A percentile compares a stretch with the other conserved stretches of the same genome.
phyloP scores from a whole-genome alignment of 92 coral and sea anemone species.

The Paramuricea clavata region DNA sequence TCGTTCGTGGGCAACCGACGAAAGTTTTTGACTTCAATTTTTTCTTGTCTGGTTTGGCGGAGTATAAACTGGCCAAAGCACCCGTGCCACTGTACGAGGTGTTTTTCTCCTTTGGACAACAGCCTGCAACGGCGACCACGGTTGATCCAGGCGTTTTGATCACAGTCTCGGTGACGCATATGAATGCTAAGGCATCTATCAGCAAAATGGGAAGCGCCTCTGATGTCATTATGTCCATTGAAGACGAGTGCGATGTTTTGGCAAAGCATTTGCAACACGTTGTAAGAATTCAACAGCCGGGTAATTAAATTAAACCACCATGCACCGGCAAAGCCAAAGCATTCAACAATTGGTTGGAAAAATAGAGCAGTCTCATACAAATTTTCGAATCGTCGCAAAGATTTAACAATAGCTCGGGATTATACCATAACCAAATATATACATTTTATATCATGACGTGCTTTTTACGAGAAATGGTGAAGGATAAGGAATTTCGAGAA shows the following conservation, averaged over 20 bases:
- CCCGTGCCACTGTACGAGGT: conserved; percentile 45
- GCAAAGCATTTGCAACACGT: conserved; percentile 5
- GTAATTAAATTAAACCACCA: background rate
- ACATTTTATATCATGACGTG: background rate
- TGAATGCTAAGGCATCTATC: conserved; percentile 27
- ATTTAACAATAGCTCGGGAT: too few relatives aligned
- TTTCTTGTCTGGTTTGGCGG: conserved; percentile 22
- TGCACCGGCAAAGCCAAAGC: background rate
- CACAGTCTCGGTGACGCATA: conserved; percentile 29
- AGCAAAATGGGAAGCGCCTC: conserved; percentile 36
- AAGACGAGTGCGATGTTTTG: conserved; percentile 24
- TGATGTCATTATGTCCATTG: conserved; percentile 22
- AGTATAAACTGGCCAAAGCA: conserved; percentile 20
- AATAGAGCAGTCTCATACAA: too few relatives aligned
- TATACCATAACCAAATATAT: background rate
- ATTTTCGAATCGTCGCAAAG: background rate
- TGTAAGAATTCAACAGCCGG: conserved; percentile 9
- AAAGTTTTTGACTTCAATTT: conserved; percentile 20
- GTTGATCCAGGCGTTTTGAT: conserved; percentile 32
- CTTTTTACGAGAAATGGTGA: background rate
- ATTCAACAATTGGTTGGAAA: too few relatives aligned
- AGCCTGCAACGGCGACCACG: conserved; percentile 28
- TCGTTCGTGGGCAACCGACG: conserved; percentile 15
- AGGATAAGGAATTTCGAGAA: too few relatives aligned
- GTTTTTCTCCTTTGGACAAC: conserved; percentile 46